phyloP scores from a whole-genome alignment of 2,888 invertebrate species.

The Rotaria magnacalcarata region DNA sequence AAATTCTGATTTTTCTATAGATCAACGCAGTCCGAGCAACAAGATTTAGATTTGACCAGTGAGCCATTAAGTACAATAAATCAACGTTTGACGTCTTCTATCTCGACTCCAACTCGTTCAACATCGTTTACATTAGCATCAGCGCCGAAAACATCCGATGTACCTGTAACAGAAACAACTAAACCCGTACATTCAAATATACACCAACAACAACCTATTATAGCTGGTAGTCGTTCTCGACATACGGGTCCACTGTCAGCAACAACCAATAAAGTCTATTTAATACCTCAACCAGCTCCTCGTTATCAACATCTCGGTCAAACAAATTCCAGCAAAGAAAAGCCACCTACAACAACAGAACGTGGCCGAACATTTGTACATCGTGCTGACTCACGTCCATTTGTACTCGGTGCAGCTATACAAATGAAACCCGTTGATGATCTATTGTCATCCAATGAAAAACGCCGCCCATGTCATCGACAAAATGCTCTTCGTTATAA shows the following conservation, averaged over 20 bases:
- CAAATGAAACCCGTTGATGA: background rate
- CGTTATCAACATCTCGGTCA: background rate
- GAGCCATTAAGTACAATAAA: slow-evolving; percentile 14
- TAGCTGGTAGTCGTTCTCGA: background rate
- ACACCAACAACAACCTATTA: background rate
- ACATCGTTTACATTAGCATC: background rate
- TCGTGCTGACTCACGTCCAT: background rate
- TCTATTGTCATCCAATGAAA: background rate
- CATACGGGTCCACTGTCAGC: background rate
- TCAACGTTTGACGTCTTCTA: background rate
- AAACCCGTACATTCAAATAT: background rate
- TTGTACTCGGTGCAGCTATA: background rate
- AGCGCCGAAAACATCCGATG: background rate
- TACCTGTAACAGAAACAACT: background rate
- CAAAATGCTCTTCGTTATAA: background rate
- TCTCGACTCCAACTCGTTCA: background rate
- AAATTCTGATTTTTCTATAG: background rate
- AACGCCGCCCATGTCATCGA: background rate
- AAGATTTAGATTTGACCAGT: slow-evolving; percentile 15
- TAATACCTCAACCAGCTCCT: background rate
- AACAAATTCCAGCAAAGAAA: background rate
- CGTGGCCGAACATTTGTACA: background rate
- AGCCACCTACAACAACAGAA: background rate
- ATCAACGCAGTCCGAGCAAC: background rate
- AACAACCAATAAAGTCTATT: background rate